Evolutionary conservation across 2,888 invertebrate genomes (phyloP), one percentile per base, ranked within the genome.

Genomic region (Drosophila putrida): DNA sequence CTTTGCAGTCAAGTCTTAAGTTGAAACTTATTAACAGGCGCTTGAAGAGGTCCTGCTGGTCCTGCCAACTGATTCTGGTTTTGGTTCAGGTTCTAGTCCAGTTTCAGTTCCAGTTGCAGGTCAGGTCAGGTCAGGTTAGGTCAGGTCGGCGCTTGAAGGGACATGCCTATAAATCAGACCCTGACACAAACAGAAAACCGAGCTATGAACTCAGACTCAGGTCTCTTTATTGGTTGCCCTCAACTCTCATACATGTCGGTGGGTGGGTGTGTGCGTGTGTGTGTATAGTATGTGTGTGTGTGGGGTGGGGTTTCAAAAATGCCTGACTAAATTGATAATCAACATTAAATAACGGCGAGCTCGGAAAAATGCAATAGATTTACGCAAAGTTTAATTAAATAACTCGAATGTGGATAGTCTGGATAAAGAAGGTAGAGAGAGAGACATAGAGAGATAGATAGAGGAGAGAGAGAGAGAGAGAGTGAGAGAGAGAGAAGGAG

Each of bases 91-190:
- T 36, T 20, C 41, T 9, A 10, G 44, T 35, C 11, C 33, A n/a
- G 38, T 3, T 33, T 20, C 8, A 44, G 47, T 8, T 33, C 31
- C 36, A n/a, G n/a, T n/a, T n/a, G n/a, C n/a, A n/a, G n/a, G n/a
- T n/a, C n/a, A 41, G 35, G 20, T 15, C 11, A 13, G 49, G 49
- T 57, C 39, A 15, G 55, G 62, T 43, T 47, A 11, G 74, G 44
- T 59, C 44, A 43, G 60, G 57, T 65, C 13, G 65, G 13, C 36
- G 71, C 36, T 61, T 39, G 11, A 41, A 62, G 76, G 59, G 71
- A 75, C 64, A 79, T 54, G 80, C 46, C 82, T 36, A 82, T 82
- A 82, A 82, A 82, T 82, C 82, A 87, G 67, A 58, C 60, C 39
- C 63, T 51, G 58, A 66, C 78, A 61, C 71, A 62, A 33, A 47